Percentiles rank a stretch among this genome's conserved stretches.
Evolutionary conservation across 2,888 invertebrate genomes (phyloP).

Genomic region (Liopterus haemorrhoidalis): DNA sequence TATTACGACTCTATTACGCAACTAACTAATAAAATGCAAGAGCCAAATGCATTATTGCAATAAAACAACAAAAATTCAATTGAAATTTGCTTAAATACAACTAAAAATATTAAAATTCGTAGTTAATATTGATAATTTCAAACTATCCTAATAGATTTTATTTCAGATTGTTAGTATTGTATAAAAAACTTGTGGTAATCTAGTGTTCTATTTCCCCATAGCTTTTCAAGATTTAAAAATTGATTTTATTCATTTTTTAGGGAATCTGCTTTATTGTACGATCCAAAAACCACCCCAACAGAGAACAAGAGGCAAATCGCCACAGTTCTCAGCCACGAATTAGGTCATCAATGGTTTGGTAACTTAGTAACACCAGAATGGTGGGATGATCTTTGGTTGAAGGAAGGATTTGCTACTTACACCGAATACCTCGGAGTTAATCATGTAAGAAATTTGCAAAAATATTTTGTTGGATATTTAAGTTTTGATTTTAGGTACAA

Average conservation of each 20-base stretch:
- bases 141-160: too few species aligned
- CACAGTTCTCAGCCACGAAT: conserved; percentile 59
- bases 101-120: conserved; percentile 16
- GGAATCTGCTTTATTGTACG: conserved; percentile 58
- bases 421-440: conserved; percentile 53
- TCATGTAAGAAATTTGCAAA: conserved; percentile 44
- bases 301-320: conserved; percentile 52
- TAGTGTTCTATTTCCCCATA: conserved; percentile 2
- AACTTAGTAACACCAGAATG: conserved; percentile 64
- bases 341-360: conserved; percentile 75
- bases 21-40: background rate
- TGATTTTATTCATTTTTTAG: conserved; percentile 39
- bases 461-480: conserved; percentile 2
- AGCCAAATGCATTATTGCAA: too few species aligned
- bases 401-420: conserved; percentile 70
- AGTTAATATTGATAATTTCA: too few species aligned
- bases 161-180: too few species aligned
- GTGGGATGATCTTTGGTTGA: conserved; percentile 68
- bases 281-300: conserved; percentile 47
- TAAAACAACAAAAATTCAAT: too few species aligned
- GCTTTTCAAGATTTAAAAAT: background rate
- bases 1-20: background rate
- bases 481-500: conserved; percentile 44
- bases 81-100: too few species aligned
- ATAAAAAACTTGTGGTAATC: too few species aligned